These are phyloP conservation scores for Drosophila birchii DNA, from an alignment of 2,888 invertebrate species.

Conservation along the genomic window DNA sequence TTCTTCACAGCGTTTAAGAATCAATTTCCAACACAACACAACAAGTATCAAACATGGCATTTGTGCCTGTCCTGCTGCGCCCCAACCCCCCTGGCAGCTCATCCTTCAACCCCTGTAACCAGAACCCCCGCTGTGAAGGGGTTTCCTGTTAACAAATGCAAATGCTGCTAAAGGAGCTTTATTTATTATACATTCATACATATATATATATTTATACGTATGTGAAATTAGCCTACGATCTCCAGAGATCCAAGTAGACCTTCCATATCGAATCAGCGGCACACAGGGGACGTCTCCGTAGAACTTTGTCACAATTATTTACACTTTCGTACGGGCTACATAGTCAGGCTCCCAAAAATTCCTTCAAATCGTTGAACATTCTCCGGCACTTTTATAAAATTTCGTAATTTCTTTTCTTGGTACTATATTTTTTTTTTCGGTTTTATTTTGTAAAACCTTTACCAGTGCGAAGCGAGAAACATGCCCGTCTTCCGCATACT, in stretches of 20 bases:
- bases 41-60: constrained; percentile 53
- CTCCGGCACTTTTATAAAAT: background rate
- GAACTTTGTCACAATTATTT: background rate
- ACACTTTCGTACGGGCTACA: background rate
- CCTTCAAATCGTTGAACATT: background rate
- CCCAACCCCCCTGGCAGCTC: background rate
- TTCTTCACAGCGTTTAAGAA: constrained; percentile 76
- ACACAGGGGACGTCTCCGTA: background rate
- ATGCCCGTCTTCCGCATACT: background rate
- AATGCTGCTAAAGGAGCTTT: constrained; percentile 18
- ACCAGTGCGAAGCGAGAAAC: background rate
- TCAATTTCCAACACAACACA: constrained; percentile 70
- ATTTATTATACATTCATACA: background rate
- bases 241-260: background rate
- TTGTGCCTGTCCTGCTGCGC: constrained; percentile 4
- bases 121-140: constrained; percentile 20
- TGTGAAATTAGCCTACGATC: background rate
- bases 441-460: background rate
- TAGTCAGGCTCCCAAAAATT: background rate
- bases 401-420: background rate
- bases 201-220: too few species aligned
- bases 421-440: background rate
- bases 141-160: constrained; percentile 44
- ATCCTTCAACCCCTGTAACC: constrained; percentile 2
- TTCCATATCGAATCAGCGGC: background rate